Percentiles rank a stretch among this genome's conserved stretches.
Evolutionary conservation across 2,797 vertebrate species (phyloP).

Genomic region (Falco naumanni): DNA sequence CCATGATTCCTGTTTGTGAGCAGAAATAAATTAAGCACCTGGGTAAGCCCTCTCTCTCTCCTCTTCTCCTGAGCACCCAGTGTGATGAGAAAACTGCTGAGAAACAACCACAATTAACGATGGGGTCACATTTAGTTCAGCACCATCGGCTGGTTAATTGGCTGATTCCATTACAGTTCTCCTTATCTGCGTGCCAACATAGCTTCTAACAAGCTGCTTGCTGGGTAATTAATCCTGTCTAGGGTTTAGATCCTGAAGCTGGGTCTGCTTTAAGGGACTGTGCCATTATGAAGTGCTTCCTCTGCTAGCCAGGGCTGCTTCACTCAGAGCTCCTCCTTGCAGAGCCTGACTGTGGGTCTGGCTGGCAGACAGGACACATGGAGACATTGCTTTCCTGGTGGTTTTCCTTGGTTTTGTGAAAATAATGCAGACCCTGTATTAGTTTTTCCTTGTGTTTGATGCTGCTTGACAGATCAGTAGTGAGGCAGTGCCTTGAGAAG

Average conservation of each 20-base stretch:
- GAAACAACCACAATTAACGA: conserved; percentile 77
- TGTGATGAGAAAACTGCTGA: conserved; percentile 73
- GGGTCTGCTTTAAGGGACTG: conserved; percentile 20
- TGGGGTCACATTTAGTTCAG: conserved; percentile 80
- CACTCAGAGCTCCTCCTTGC: not conserved
- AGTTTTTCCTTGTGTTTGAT: not conserved
- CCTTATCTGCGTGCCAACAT: conserved; percentile 70
- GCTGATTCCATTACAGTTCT: conserved; percentile 71
- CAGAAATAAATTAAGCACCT: conserved; percentile 62
- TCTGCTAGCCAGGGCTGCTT: conserved; percentile 8
- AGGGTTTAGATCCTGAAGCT: conserved; percentile 52
- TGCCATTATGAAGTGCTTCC: not conserved
- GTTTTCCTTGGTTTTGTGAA: not conserved
- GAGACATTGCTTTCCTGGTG: not conserved
- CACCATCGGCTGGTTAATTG: conserved; percentile 78
- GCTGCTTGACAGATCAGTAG: not conserved
- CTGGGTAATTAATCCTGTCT: conserved; percentile 74
- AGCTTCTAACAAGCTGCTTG: conserved; percentile 72
- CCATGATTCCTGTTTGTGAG: conserved; percentile 57
- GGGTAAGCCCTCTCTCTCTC: conserved; percentile 29
- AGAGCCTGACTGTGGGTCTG: not conserved
- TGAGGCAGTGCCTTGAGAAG: not conserved
- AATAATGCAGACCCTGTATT: not conserved
- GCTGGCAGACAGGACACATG: not conserved
- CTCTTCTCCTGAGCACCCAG: conserved; percentile 16